Evolutionary conservation across 1,140 invertebrate genomes (phyloP).

Genomic region (Aphelenchoides besseyi): DNA sequence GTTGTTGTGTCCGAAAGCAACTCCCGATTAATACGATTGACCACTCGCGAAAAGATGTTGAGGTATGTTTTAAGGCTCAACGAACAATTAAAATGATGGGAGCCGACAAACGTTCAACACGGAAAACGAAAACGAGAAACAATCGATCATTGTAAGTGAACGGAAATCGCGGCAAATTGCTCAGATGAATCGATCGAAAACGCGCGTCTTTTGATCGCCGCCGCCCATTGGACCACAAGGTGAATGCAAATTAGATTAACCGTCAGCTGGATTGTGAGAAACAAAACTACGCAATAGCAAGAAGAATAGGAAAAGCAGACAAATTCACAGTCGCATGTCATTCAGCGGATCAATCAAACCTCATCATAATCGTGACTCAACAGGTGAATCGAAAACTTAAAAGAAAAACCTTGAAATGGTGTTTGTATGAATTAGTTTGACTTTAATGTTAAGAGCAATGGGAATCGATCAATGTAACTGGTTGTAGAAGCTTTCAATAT

Average conservation of each 20-base stretch:
- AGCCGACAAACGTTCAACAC: background rate
- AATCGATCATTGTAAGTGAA: background rate
- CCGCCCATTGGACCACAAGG: background rate
- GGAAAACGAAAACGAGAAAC: background rate
- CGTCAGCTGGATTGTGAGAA: too few species aligned
- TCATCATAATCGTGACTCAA: too few species aligned
- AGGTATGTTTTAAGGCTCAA: too few species aligned
- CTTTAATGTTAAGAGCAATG: too few species aligned
- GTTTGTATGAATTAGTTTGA: too few species aligned
- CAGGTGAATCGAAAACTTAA: too few species aligned
- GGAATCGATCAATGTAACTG: too few species aligned
- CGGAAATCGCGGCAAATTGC: background rate
- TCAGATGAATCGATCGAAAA: background rate
- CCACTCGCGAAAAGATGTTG: too few species aligned
- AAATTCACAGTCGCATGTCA: background rate
- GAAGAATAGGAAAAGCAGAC: background rate
- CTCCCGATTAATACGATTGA: too few species aligned
- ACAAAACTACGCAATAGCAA: background rate
- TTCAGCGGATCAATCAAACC: background rate
- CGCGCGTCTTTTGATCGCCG: constrained; percentile 1
- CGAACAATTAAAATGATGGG: background rate
- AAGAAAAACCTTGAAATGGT: too few species aligned
- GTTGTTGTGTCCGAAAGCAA: too few species aligned
- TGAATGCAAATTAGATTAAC: background rate
- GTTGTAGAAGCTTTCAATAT: too few species aligned